These are phyloP conservation scores for Ianthella basta DNA, from an alignment of 37 sponge, comb jelly and placozoan species.

Conservation along the genomic window DNA sequence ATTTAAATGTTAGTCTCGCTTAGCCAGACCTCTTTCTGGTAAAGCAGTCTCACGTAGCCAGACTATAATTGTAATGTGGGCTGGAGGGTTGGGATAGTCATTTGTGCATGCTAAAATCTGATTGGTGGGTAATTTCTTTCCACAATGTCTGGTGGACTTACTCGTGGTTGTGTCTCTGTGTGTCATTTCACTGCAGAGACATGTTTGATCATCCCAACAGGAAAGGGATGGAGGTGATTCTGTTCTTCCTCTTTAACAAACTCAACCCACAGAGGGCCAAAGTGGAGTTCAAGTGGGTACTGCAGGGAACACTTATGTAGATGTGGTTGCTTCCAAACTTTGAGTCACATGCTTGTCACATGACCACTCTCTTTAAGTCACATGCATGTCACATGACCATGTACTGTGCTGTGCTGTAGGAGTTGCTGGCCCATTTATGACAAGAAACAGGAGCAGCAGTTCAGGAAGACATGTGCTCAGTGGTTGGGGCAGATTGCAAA, in stretches of 20 bases:
- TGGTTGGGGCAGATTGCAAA: conserved; percentile 75
- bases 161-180: background rate
- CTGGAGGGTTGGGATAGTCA: too few relatives aligned
- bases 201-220: conserved; percentile 86
- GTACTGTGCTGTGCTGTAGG: conserved; percentile 16
- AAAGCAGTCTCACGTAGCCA: too few relatives aligned
- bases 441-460: conserved; percentile 86
- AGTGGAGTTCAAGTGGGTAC: conserved; percentile 68
- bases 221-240: conserved; percentile 83
- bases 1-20: too few relatives aligned
- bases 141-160: too few relatives aligned
- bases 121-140: too few relatives aligned
- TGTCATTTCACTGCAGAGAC: conserved; percentile 42
- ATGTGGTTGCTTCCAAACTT: too few relatives aligned
- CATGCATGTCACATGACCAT: background rate
- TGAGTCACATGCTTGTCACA: too few relatives aligned
- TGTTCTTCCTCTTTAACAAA: conserved; percentile 75
- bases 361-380: background rate
- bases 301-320: too few relatives aligned
- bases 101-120: too few relatives aligned
- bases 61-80: too few relatives aligned
- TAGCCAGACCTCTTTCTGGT: too few relatives aligned
- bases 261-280: conserved; percentile 59
- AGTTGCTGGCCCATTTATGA: conserved; percentile 90
- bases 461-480: conserved; percentile 65